phyloP scores from a whole-genome alignment of 2,888 invertebrate species.

The Lithophane semibrunnea region DNA sequence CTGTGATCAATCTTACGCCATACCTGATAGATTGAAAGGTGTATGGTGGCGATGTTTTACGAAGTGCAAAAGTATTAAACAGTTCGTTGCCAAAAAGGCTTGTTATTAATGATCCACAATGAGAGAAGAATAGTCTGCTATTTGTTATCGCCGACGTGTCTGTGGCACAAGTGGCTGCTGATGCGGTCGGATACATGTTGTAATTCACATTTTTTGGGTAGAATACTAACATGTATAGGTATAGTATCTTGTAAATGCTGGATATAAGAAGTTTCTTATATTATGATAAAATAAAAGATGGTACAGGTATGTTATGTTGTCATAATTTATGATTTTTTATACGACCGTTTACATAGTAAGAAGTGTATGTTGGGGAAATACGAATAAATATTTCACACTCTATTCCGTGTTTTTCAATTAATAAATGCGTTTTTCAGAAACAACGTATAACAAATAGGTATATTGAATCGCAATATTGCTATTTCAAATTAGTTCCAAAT shows the following conservation, averaged over 20 bases:
- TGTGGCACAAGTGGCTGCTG: slow-evolving; percentile 53
- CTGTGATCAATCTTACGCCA: slow-evolving; percentile 38
- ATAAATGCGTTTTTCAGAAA: not conserved
- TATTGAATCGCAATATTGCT: not conserved
- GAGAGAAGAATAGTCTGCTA: slow-evolving; percentile 71
- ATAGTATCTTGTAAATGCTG: not conserved
- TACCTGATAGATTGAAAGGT: slow-evolving; percentile 49
- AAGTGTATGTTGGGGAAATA: not conserved
- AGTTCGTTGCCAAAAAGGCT: slow-evolving; percentile 52
- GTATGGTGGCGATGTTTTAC: slow-evolving; percentile 50
- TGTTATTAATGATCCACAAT: slow-evolving; percentile 72
- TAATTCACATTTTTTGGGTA: slow-evolving; percentile 31
- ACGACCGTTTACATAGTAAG: too few relatives aligned
- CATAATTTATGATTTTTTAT: not conserved
- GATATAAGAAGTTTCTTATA: not conserved
- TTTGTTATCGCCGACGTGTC: slow-evolving; percentile 71
- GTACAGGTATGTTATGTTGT: not conserved
- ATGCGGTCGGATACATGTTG: slow-evolving; percentile 9
- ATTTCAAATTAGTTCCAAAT: slow-evolving; percentile 9
- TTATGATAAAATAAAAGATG: not conserved
- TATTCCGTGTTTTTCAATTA: not conserved
- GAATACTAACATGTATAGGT: not conserved
- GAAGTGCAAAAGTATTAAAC: slow-evolving; percentile 57
- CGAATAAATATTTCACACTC: not conserved
- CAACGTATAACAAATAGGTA: not conserved